Conservation (phyloP, 2,888 invertebrate species). For the Drosophila prolongata region DNA sequence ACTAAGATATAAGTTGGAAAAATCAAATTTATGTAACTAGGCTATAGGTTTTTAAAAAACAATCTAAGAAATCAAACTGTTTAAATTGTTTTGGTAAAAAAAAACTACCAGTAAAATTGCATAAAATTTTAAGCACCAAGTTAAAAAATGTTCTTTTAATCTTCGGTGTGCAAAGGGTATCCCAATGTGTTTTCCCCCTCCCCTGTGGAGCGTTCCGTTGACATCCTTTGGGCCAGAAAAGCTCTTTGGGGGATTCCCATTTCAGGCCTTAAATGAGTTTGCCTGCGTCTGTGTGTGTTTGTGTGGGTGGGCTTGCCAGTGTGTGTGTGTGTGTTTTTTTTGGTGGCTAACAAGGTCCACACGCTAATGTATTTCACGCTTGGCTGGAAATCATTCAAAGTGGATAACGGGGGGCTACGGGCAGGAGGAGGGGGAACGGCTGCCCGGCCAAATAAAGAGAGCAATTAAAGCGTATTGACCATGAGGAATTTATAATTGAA, state of each 20-base stretch:
- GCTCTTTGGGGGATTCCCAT: slow-evolving; percentile 66
- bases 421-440: background rate
- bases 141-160: background rate
- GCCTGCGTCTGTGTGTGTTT: slow-evolving; percentile 30
- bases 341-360: slow-evolving; percentile 44
- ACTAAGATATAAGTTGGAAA: too few relatives aligned
- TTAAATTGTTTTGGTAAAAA: too few relatives aligned
- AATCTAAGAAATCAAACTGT: too few relatives aligned
- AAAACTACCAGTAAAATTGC: background rate
- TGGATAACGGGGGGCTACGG: slow-evolving; percentile 2
- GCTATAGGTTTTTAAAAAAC: too few relatives aligned
- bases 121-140: background rate
- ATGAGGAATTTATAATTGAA: slow-evolving; percentile 78
- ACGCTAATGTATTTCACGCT: slow-evolving; percentile 50
- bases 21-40: too few relatives aligned
- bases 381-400: slow-evolving; percentile 31
- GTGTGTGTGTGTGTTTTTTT: background rate
- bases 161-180: slow-evolving; percentile 16
- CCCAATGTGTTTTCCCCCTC: slow-evolving; percentile 1
- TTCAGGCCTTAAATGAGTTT: slow-evolving; percentile 70
- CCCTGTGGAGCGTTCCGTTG: slow-evolving; percentile 5
- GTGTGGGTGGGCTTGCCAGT: slow-evolving; percentile 8
- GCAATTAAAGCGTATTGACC: slow-evolving; percentile 80
- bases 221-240: slow-evolving; percentile 44
- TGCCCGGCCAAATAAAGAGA: slow-evolving; percentile 62